Base-by-base conservation (phyloP, 2,113 vertebrate species). In the Phylloscopus trochiloides region DNA sequence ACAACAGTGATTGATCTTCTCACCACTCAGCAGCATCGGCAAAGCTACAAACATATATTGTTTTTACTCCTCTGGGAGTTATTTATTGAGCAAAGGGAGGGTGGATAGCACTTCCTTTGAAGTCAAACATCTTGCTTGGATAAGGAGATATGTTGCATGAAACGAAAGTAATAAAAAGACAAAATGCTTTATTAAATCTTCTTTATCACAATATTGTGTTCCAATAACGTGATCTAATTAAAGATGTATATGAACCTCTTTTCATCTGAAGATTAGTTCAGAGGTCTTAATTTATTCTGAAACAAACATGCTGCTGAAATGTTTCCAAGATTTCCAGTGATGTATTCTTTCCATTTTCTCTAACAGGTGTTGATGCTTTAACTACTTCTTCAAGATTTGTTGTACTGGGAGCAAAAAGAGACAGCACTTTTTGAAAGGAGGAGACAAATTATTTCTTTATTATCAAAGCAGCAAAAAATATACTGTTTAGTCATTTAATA, bases 131-230 rank as follows among this genome's bases (percentile, higher is more conserved):
- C 97, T 98, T 98, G 91, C 97, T 97, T 95, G 97, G 97, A 97
- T 98, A 95, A 98, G 91, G 78, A 98, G 97, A 97, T 97, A 97
- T 28, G 94, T 94, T 97, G 90, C 96, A 97, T 96, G 96, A 96
- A 98, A 98, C 85, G 3, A 98, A 98, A 98, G 97, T 97, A 98
- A 97, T 98, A 97, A 98, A 98, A 98, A 93, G 95, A 97, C 96
- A 97, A 98, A 98, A 98, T 97, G 95, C 92, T 98, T 98, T 98
- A 98, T 97, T 98, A 98, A 98, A 98, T 98, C 97, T 97, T 98
- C 97, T 98, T 98, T 98, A 98, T 98, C 97, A 96, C 97, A 96
- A 83, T 97, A 97, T 95, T 96, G 96, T 97, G 96, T 96, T 98
- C 96, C 97, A 97, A 91, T 97, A 96, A 87, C 81, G 93, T 85